A percentile compares a stretch with the other conserved stretches of the same genome.
Conservation (phyloP, 2,797 vertebrate species). For the Micromesistius poutassou region DNA sequence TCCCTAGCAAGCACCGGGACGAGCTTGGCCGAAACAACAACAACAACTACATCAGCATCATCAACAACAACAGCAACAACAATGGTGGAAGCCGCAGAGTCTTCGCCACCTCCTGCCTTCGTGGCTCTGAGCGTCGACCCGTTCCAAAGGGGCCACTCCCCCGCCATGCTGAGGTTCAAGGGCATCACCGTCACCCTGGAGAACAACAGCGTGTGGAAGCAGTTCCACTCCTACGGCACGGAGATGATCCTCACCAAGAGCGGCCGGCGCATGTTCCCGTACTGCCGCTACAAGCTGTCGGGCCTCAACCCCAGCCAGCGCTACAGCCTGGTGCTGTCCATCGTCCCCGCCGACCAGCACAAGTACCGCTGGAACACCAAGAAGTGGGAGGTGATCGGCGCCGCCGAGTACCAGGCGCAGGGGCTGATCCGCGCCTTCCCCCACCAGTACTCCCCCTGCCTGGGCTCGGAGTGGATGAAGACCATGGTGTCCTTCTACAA, state of each 20-base stretch:
- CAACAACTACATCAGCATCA: background rate
- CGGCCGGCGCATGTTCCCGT: constrained; percentile 96
- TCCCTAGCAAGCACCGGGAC: constrained; percentile 17
- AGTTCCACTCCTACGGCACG: constrained; percentile 86
- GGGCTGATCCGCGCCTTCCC: constrained; percentile 78
- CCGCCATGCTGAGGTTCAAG: constrained; percentile 69
- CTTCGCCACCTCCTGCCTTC: background rate
- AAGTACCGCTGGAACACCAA: constrained; percentile 84
- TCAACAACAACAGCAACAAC: background rate
- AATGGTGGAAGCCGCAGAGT: background rate
- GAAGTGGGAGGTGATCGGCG: constrained; percentile 82
- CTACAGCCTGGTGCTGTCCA: constrained; percentile 89
- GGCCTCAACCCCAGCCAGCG: constrained; percentile 80
- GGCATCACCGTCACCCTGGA: constrained; percentile 83
- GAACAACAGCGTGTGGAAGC: constrained; percentile 90
- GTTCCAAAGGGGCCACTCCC: background rate
- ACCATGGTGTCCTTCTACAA: constrained; percentile 89
- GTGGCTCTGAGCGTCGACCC: constrained; percentile 19
- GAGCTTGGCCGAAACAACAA: constrained; percentile 6
- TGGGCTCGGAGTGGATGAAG: constrained; percentile 86
- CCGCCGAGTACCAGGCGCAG: constrained; percentile 76
- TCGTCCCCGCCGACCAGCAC: constrained; percentile 81
- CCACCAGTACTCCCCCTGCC: constrained; percentile 84
- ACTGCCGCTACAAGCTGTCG: constrained; percentile 86
- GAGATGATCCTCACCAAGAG: constrained; percentile 96